Conservation (phyloP, 2,113 vertebrate species). For the Pristiophorus japonicus region DNA sequence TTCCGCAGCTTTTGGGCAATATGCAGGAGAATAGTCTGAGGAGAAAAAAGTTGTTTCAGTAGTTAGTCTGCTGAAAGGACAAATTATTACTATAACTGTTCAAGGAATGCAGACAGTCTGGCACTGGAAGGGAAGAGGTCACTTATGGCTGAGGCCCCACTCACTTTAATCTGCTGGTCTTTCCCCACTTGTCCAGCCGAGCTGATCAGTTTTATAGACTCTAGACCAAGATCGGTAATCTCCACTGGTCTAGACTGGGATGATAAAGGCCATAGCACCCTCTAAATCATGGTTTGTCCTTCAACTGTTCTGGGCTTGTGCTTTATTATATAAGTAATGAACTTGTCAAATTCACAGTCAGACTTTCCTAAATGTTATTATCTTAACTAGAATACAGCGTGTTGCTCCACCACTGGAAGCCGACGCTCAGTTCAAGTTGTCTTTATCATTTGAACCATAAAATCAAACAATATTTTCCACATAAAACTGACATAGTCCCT, state of each 20-base stretch:
- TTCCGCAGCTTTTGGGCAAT: neutral
- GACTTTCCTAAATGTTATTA: neutral
- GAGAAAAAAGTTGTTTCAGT: neutral
- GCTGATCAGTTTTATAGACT: neutral
- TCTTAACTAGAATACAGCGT: neutral
- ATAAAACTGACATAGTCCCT: neutral
- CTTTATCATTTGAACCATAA: neutral
- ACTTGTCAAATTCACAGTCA: conserved; percentile 25
- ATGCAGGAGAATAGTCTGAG: neutral
- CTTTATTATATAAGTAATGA: neutral
- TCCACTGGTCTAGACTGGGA: neutral
- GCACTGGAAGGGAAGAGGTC: conserved; percentile 23
- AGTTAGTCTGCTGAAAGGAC: neutral
- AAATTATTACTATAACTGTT: conserved; percentile 15
- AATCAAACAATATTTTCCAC: neutral
- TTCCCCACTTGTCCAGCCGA: neutral
- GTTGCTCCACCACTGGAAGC: neutral
- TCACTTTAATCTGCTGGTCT: neutral
- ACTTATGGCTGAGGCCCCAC: neutral
- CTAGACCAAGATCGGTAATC: neutral
- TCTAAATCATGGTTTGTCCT: neutral
- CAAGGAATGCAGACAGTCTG: conserved; percentile 32
- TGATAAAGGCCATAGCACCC: neutral
- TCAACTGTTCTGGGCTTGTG: no score
- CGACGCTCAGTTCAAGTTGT: neutral